Conservation (phyloP, 2,113 vertebrate species). For the Entelurus aequoreus region DNA sequence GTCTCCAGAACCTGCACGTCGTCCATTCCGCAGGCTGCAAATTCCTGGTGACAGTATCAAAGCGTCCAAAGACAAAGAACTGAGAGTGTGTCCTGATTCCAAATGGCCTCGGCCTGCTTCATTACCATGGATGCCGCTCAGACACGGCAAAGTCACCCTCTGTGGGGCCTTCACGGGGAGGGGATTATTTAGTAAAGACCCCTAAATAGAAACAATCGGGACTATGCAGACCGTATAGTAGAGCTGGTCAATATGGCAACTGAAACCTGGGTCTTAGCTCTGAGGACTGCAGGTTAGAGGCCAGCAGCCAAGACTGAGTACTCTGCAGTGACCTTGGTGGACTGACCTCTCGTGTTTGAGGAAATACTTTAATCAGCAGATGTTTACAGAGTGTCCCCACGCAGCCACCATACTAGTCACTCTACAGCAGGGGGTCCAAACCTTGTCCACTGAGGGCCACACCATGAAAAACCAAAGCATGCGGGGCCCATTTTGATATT, state of each 20-base stretch:
- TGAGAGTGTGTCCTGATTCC: conserved; percentile 35
- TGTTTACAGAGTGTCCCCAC: no score
- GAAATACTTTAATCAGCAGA: no score
- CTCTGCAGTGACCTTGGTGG: no score
- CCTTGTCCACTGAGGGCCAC: no score
- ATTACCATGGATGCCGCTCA: conserved; percentile 38
- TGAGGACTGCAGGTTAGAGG: conserved; percentile 54
- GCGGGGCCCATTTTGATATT: no score
- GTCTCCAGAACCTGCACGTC: conserved; percentile 28
- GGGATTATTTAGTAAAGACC: not conserved
- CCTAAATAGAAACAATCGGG: conserved; percentile 3
- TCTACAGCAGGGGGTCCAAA: no score
- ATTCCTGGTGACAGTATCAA: conserved; percentile 22
- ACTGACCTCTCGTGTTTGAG: no score
- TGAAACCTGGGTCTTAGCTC: conserved; percentile 41
- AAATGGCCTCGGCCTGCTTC: conserved; percentile 26
- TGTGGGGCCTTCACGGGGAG: conserved; percentile 23
- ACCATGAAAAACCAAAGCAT: no score
- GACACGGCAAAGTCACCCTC: conserved; percentile 38
- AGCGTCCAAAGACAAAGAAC: conserved; percentile 13
- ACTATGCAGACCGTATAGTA: not conserved
- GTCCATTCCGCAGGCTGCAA: conserved; percentile 35
- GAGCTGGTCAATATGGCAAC: no score
- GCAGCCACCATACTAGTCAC: no score
- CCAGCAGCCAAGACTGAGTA: conserved; percentile 37